Percentiles rank a stretch among this genome's conserved stretches.
These are phyloP conservation scores for Ypsolopha scabrella DNA, from an alignment of 2,888 invertebrate species.

Conservation along the genomic window DNA sequence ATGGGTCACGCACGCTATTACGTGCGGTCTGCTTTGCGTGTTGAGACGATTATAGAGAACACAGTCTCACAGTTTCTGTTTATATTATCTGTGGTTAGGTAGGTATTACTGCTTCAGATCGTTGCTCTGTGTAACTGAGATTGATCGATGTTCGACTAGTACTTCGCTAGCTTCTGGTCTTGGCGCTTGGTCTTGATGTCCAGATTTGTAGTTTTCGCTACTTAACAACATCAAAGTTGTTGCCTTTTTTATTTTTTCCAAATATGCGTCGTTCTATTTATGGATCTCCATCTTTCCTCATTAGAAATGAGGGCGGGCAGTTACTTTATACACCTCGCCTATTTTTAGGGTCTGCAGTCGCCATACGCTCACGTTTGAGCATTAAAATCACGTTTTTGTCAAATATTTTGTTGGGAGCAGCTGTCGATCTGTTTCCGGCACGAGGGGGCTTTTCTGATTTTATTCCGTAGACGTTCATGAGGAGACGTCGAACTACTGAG, in stretches of 20 bases:
- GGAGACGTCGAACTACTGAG: not conserved
- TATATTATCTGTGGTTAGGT: no score
- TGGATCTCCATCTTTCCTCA: no score
- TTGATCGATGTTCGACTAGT: not conserved
- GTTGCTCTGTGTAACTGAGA: not conserved
- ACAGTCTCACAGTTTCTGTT: not conserved
- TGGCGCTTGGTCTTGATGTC: no score
- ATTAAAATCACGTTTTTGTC: slow-evolving; percentile 39
- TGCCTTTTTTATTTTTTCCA: no score
- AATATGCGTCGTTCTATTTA: no score
- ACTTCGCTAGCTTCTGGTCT: no score
- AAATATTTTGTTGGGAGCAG: slow-evolving; percentile 47
- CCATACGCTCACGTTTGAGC: slow-evolving; percentile 20
- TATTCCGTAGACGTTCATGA: slow-evolving; percentile 13
- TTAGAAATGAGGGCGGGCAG: not conserved
- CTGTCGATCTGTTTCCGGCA: slow-evolving; percentile 60
- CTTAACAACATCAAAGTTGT: no score
- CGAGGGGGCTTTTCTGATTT: slow-evolving; percentile 37
- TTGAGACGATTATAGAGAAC: not conserved
- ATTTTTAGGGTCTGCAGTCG: slow-evolving; percentile 4
- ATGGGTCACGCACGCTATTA: not conserved
- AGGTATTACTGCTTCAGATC: no score
- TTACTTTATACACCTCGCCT: not conserved
- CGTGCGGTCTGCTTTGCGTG: not conserved
- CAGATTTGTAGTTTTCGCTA: no score